Base-by-base conservation (phyloP, 2,888 invertebrate genomes). In the Mechanitis messenoides region DNA sequence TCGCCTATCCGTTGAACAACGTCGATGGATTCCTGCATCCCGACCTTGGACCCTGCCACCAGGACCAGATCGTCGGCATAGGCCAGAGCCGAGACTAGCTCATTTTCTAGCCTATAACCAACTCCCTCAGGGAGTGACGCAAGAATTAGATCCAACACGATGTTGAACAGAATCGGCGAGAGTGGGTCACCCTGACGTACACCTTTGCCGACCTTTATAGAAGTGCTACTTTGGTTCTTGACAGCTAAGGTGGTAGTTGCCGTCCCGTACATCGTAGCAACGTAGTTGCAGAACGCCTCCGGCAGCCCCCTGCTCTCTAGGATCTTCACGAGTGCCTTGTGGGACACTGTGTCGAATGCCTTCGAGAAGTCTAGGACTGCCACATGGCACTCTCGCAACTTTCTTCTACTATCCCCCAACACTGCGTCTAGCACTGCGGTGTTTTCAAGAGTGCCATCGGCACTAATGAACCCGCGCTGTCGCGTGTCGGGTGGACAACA, bases 121-220 rank as follows among this genome's bases (percentile, higher is more conserved):
- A 69, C 68, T 1, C 62, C 69, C 50, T 54, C 55, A 4, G 72
- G 72, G 35, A 76, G 55, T 0, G 71, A 57, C 7, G 69, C 69
- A 0, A 73, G 47, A 0, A 73, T 61, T 4, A 61, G 33, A 57
- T 74, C 72, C 69, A 73, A 67, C 7, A 65, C 69, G 47, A 72
- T 58, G 63, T 85, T 84, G 57, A 86, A 85, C 3, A 82, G 47
- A 1, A 79, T 45, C 1, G 81, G 77, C 7, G 78, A 78, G 28
- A 84, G 68, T 45, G 83, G 81, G 67, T 84, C 81, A 0, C 83
- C 84, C 68, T 86, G 85, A 55, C 81, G 77, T 7, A 84, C 84
- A 0, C 84, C 83, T 50, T 80, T 64, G 0, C 70, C 71, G 38
- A 73, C 69, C 56, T 54, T 71, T 20, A 71, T 65, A 61, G 73